These are phyloP conservation scores for Tapirus terrestris DNA, from an alignment of 2,113 vertebrate species.

Conservation along the genomic window DNA sequence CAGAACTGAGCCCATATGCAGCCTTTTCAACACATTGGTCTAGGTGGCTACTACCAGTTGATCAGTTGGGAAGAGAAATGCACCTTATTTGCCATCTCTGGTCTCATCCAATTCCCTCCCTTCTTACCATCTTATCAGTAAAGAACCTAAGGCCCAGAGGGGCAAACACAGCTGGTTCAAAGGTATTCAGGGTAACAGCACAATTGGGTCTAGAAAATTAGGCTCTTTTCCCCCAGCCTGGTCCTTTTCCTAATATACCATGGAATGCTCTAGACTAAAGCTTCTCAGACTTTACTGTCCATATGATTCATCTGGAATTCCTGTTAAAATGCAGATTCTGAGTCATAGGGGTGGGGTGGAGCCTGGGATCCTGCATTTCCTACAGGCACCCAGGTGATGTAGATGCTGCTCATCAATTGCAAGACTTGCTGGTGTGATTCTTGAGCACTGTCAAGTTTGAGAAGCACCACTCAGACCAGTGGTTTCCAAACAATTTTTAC, in stretches of 20 bases:
- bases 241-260: not conserved
- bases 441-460: not conserved
- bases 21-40: not conserved
- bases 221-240: not conserved
- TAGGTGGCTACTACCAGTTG: not conserved
- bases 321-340: not conserved
- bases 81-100: not conserved
- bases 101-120: not conserved
- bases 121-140: not conserved
- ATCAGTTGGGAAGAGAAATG: not conserved
- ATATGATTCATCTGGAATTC: not conserved
- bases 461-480: not conserved
- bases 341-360: not conserved
- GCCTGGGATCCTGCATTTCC: not conserved
- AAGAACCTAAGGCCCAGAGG: not conserved
- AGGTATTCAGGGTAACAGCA: not conserved
- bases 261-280: not conserved
- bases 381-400: accelerated
- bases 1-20: not conserved
- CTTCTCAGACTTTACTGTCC: no score
- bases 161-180: no score
- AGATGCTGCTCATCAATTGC: accelerated
- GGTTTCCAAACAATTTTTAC: not conserved
- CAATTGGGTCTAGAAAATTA: not conserved
- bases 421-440: not conserved